Evolutionary conservation across 2,797 vertebrate genomes (phyloP).

Genomic region (Gobio occitaniae): DNA sequence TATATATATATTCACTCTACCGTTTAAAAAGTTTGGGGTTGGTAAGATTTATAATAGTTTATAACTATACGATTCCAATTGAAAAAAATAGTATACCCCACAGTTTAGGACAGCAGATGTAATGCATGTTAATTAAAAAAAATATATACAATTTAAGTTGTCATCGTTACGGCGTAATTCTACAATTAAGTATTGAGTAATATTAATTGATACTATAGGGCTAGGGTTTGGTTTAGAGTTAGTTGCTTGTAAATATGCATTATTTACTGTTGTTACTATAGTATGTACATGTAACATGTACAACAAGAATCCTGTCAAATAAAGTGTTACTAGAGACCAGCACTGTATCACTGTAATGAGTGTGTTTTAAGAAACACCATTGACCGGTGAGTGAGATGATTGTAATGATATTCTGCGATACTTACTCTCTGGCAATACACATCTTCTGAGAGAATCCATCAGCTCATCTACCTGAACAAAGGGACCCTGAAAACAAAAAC

Average conservation of each 20-base stretch:
- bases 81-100: not conserved
- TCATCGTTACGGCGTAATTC: not conserved
- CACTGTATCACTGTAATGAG: no score
- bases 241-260: no score
- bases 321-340: no score
- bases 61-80: no score
- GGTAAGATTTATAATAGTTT: no score
- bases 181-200: not conserved
- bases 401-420: constrained; percentile 55
- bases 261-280: no score
- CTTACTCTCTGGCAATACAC: constrained; percentile 96
- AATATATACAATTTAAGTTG: not conserved
- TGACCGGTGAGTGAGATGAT: not conserved
- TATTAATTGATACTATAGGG: not conserved
- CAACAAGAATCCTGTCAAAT: no score
- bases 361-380: not conserved
- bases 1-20: no score
- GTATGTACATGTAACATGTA: no score
- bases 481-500: constrained; percentile 83
- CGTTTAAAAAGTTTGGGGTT: not conserved
- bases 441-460: constrained; percentile 95
- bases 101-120: not conserved
- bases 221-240: not conserved
- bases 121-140: not conserved
- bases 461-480: constrained; percentile 99